Evolutionary conservation across 1,140 invertebrate genomes (phyloP), one percentile per base, ranked within the genome.

Genomic region (Pseudobourletiella spinata): DNA sequence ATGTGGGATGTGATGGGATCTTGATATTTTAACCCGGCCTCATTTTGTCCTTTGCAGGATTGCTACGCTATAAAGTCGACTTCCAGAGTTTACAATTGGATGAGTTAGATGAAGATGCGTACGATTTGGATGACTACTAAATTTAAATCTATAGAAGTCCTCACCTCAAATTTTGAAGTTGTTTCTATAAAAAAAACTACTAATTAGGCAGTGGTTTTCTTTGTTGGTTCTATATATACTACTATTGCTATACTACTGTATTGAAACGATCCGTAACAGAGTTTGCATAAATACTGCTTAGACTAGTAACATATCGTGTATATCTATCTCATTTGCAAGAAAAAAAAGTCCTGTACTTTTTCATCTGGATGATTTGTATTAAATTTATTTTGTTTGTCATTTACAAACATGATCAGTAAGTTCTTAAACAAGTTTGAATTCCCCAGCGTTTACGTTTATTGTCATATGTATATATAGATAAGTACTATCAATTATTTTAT

Each of bases 1-100:
- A n/a, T n/a, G n/a, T n/a, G n/a, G n/a, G n/a, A n/a, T n/a, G n/a
- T n/a, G n/a, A n/a, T n/a, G n/a, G n/a, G n/a, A n/a, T n/a, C n/a
- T n/a, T n/a, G n/a, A n/a, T n/a, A n/a, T n/a, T n/a, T n/a, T n/a
- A n/a, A n/a, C n/a, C n/a, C n/a, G n/a, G n/a, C n/a, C n/a, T n/a
- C n/a, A n/a, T n/a, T n/a, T n/a, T n/a, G n/a, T n/a, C n/a, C 74
- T 77, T 81, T 80, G 16, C 80, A 95, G 92, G 92, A 76, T 85
- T 98, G 72, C 84, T 98, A 70, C 88, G 96, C 66, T 98, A 99
- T 83, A 94, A 96, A 80, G 95, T 99, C 69, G 95, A 98, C 80
- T 95, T 98, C 83, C 93, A 97, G 76, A 89, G 87, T 74, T 85
- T 98, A 82, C 93, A 98, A 75, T 81, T 89, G 71, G 87, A 93